phyloP scores from a whole-genome alignment of 1,140 invertebrate species.

The Ips nitidus region DNA sequence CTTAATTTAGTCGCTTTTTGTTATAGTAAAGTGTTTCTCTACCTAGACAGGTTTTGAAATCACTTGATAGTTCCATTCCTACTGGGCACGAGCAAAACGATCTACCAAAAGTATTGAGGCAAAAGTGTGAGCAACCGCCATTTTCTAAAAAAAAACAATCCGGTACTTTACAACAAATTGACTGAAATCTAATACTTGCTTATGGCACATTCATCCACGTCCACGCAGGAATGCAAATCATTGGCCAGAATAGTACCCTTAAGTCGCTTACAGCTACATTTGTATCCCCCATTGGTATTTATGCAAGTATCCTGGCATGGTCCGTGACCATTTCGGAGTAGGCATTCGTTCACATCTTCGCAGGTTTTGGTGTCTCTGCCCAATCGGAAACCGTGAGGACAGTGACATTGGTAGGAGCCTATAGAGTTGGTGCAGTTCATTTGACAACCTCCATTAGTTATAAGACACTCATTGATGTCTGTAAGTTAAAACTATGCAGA shows the following conservation, averaged over 20 bases:
- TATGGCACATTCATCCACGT: conserved; percentile 43
- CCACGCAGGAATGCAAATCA: conserved; percentile 55
- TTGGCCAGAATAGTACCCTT: conserved; percentile 51
- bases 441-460: conserved; percentile 58
- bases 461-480: conserved; percentile 63
- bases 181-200: background rate
- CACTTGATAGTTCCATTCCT: conserved; percentile 39
- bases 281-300: conserved; percentile 55
- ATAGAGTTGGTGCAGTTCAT: conserved; percentile 66
- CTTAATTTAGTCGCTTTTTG: background rate
- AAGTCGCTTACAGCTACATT: conserved; percentile 54
- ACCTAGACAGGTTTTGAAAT: conserved; percentile 39
- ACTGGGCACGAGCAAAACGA: conserved; percentile 40
- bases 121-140: conserved; percentile 41
- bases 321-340: conserved; percentile 67
- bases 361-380: conserved; percentile 58
- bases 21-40: conserved; percentile 1
- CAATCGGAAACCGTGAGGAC: conserved; percentile 70
- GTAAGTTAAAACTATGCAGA: conserved; percentile 39
- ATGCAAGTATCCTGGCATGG: conserved; percentile 68
- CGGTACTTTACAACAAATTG: conserved; percentile 4
- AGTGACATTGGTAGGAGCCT: conserved; percentile 75
- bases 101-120: conserved; percentile 37
- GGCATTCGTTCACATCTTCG: conserved; percentile 80
- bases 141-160: conserved; percentile 9